A percentile compares a stretch with the other conserved stretches of the same genome.
Evolutionary conservation across 2,113 vertebrate genomes (phyloP).

Genomic region (Pimephales promelas): DNA sequence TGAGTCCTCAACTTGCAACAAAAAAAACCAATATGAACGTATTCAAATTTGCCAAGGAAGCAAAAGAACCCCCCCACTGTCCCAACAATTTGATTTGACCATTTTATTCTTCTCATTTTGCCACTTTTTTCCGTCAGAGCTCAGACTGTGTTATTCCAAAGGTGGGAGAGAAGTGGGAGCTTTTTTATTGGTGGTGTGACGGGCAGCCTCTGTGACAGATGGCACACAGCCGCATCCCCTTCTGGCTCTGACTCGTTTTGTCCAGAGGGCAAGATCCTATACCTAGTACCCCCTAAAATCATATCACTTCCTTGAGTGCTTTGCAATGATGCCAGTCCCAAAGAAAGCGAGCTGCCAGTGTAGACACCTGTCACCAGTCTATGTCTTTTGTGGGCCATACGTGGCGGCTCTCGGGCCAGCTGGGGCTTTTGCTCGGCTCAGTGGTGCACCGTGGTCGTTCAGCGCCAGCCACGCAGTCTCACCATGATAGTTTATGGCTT

Average conservation of each 20-base stretch:
- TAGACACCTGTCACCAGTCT: constrained; percentile 57
- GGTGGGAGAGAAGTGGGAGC: constrained; percentile 60
- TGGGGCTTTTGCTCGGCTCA: constrained; percentile 34
- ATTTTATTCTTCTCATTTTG: constrained; percentile 31
- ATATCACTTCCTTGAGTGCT: constrained; percentile 55
- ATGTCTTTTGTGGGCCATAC: constrained; percentile 34
- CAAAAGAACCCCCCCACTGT: neutral
- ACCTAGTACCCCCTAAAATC: constrained; percentile 64
- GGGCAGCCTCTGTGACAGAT: constrained; percentile 75
- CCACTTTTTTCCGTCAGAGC: constrained; percentile 35
- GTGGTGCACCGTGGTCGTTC: constrained; percentile 51
- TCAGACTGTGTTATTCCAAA: constrained; percentile 61
- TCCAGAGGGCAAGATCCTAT: constrained; percentile 69
- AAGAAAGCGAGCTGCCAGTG: constrained; percentile 40
- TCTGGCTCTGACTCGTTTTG: constrained; percentile 65
- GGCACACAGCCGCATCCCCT: constrained; percentile 63
- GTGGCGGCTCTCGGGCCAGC: neutral
- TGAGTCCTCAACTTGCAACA: constrained; percentile 45
- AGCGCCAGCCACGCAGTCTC: constrained; percentile 51
- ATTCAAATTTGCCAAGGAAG: constrained; percentile 2
- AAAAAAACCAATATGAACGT: neutral
- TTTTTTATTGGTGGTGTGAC: constrained; percentile 68
- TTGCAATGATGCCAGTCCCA: neutral
- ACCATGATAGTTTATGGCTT: constrained; percentile 49
- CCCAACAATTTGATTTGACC: constrained; percentile 46